A percentile compares a stretch with the other conserved stretches of the same genome.
These are phyloP conservation scores for Drosophila villosipedis DNA, from an alignment of 2,888 invertebrate species.

Conservation along the genomic window DNA sequence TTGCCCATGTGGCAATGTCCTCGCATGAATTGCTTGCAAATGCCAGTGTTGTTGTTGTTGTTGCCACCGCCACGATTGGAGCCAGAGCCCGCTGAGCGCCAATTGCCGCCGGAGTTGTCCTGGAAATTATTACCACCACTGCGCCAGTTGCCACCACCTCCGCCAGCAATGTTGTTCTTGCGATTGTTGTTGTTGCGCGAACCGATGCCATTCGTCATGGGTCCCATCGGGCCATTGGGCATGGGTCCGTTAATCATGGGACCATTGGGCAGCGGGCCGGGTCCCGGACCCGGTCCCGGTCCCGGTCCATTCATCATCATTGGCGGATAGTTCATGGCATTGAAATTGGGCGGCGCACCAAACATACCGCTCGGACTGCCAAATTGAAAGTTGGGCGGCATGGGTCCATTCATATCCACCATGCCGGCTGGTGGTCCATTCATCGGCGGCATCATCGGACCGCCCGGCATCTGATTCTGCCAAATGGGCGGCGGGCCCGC, in stretches of 20 bases:
- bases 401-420: conserved; percentile 59
- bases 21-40: conserved; percentile 92
- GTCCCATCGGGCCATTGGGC: conserved; percentile 58
- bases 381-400: conserved; percentile 66
- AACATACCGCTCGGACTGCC: conserved; percentile 64
- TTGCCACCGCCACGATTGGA: conserved; percentile 77
- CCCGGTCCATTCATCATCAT: conserved; percentile 71
- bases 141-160: conserved; percentile 82
- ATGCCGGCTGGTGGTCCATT: conserved; percentile 41
- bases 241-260: conserved; percentile 39
- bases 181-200: conserved; percentile 76
- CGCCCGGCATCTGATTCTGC: conserved; percentile 60
- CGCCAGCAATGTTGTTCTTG: conserved; percentile 49
- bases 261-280: conserved; percentile 31
- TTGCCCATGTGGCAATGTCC: conserved; percentile 93
- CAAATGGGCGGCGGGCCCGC: conserved; percentile 63
- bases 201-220: conserved; percentile 55
- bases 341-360: conserved; percentile 54
- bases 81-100: conserved; percentile 87
- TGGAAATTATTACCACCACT: conserved; percentile 83
- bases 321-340: conserved; percentile 71
- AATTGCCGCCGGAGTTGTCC: conserved; percentile 84
- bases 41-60: conserved; percentile 83
- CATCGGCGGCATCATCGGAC: conserved; percentile 54
- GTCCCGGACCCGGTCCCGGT: conserved; percentile 36